Percentiles rank a stretch among this genome's conserved stretches.
phyloP scores from a whole-genome alignment of 2,888 invertebrate genomes.

The Sipha maydis region DNA sequence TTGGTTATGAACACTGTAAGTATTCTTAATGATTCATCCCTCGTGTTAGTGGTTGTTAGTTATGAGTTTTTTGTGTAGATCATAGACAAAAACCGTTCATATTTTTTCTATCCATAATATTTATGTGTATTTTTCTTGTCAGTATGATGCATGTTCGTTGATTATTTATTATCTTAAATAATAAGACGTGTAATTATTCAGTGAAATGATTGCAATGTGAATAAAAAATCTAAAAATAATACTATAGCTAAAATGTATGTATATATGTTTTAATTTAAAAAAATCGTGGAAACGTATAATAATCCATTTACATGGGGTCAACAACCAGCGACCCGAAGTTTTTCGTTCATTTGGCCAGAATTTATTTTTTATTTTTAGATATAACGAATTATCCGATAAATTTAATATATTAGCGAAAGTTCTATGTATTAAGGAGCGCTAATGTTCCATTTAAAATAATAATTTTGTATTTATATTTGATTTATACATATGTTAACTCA shows the following conservation, averaged over 20 bases:
- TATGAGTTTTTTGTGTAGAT: neutral
- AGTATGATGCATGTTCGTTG: neutral
- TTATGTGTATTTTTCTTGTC: neutral
- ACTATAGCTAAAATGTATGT: neutral
- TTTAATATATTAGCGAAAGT: neutral
- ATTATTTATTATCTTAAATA: neutral
- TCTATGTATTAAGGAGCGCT: no score
- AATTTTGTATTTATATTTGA: no score
- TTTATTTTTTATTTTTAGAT: constrained; percentile 34
- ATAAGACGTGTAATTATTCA: constrained; percentile 16
- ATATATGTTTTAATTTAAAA: neutral
- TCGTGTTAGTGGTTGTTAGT: neutral
- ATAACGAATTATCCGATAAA: neutral
- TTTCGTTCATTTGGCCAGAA: constrained; percentile 38
- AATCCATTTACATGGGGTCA: constrained; percentile 34
- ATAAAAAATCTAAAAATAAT: constrained; percentile 31
- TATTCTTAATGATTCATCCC: no score
- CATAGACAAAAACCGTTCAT: neutral
- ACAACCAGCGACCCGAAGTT: constrained; percentile 28
- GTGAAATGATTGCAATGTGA: neutral
- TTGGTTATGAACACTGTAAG: no score
- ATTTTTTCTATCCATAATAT: neutral
- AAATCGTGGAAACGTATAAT: constrained; percentile 30
- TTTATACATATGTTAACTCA: no score
- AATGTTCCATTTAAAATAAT: no score